Conservation (phyloP, 37 sponge, comb jelly and placozoan species). For the Hormiphora californensis region DNA sequence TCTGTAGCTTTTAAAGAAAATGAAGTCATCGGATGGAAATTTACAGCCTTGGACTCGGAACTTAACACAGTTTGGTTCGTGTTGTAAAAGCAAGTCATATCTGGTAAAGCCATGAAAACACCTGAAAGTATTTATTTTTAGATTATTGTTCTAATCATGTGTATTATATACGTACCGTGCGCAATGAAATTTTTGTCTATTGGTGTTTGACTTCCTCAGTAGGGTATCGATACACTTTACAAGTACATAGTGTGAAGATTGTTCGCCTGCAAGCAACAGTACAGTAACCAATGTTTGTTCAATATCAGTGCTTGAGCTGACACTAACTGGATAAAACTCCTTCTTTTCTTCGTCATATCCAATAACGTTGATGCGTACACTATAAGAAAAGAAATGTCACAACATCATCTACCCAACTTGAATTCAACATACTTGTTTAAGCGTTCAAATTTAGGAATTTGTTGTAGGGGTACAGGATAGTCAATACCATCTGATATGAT, state of each 20-base stretch:
- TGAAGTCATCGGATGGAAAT: conserved; percentile 7
- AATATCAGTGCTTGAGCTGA: background rate
- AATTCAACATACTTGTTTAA: background rate
- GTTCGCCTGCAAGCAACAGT: background rate
- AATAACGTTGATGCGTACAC: conserved; percentile 28
- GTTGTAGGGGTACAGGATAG: background rate
- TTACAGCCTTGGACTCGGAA: background rate
- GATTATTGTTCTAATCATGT: background rate
- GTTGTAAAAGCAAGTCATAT: background rate
- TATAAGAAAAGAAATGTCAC: background rate
- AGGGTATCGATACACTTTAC: conserved; percentile 27
- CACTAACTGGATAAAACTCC: background rate
- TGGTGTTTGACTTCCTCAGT: background rate
- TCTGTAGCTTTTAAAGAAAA: background rate
- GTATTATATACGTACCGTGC: background rate
- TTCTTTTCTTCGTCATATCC: conserved; percentile 17
- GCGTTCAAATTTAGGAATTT: conserved; percentile 22
- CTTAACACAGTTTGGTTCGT: background rate
- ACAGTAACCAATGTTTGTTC: background rate
- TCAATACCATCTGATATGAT: background rate
- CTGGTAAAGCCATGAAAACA: conserved; percentile 36
- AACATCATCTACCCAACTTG: background rate
- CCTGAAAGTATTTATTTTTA: background rate
- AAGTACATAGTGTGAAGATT: background rate
- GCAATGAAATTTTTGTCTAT: background rate